Evolutionary conservation across 2,888 invertebrate species (phyloP), one percentile per base, ranked within the genome.

Genomic region (Cosmia trapezina): DNA sequence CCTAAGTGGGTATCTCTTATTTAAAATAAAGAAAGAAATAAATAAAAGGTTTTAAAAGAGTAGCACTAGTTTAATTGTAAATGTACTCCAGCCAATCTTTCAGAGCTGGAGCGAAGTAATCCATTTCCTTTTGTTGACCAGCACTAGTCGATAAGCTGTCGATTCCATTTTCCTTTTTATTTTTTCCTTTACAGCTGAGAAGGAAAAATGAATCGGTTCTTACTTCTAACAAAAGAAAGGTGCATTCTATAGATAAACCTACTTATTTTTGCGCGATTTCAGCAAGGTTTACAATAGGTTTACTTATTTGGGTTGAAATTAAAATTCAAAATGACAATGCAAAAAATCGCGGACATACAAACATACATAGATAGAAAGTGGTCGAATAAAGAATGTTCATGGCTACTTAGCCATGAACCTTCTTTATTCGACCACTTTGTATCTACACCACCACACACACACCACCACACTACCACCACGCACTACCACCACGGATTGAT

Each of bases 81-180:
- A 43, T 65, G 67, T 19, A 47, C 53, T 70, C 47, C 49, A 67
- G 64, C 69, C 66, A 69, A 71, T 69, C 77, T 83, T 65, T 73
- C 70, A 70, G 43, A 49, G 82, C 67, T 49, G 28, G 67, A 49
- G 71, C 49, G 14, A 60, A 77, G 73, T 72, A 80, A 80, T 79
- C 78, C 78, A 79, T 81, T 79, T 76, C 12, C 78, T 66, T 66
- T 79, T 81, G 77, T 79, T 76, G 81, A 81, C 77, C 59, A 62
- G 66, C 66, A 47, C 51, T 43, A 54, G 70, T 70, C 53, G 66
- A 76, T 81, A 81, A 81, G 70, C 56, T 59, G 70, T 70, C 70
- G 62, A 76, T 66, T 54, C 51, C 81, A 70, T 67, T 76, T 51
- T 28, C 22, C 53, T 65, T 77, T 71, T 53, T 61, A 49, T 74